Evolutionary conservation across 2,113 vertebrate species (phyloP).

Genomic region (Neofelis nebulosa): DNA sequence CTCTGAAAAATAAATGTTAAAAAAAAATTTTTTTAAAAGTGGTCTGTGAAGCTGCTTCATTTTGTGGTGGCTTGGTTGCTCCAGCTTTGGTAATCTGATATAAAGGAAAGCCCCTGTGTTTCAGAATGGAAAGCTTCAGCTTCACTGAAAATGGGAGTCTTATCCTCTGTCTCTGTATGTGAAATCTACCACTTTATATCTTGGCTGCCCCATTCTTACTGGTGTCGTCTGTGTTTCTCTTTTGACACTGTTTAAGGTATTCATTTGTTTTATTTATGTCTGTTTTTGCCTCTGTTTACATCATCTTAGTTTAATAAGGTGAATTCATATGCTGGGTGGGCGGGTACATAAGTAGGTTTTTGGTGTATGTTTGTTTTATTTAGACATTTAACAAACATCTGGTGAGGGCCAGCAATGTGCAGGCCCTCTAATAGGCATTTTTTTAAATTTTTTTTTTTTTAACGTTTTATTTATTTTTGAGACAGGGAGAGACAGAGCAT

Average conservation of each 20-base stretch:
- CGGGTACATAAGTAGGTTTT: neutral
- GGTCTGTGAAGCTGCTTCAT: neutral
- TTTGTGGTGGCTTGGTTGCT: neutral
- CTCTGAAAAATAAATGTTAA: no score
- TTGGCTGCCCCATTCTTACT: neutral
- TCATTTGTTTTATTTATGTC: neutral
- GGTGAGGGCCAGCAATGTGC: neutral
- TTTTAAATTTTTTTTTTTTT: neutral
- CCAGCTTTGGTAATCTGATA: neutral
- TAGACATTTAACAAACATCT: neutral
- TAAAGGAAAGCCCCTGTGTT: neutral
- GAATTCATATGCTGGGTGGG: neutral
- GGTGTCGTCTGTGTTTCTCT: neutral
- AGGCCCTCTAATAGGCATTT: neutral
- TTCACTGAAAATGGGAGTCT: neutral
- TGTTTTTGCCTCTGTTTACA: slow-evolving; percentile 32
- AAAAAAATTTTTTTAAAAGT: neutral
- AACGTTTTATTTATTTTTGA: no score
- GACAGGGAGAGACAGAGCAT: no score
- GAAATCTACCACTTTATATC: neutral
- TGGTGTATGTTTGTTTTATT: neutral
- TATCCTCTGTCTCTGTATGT: neutral
- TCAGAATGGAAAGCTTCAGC: neutral
- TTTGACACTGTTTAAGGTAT: neutral
- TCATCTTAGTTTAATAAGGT: slow-evolving; percentile 23